phyloP scores from a whole-genome alignment of 1,140 invertebrate genomes.

The Drosophila ficusphila region DNA sequence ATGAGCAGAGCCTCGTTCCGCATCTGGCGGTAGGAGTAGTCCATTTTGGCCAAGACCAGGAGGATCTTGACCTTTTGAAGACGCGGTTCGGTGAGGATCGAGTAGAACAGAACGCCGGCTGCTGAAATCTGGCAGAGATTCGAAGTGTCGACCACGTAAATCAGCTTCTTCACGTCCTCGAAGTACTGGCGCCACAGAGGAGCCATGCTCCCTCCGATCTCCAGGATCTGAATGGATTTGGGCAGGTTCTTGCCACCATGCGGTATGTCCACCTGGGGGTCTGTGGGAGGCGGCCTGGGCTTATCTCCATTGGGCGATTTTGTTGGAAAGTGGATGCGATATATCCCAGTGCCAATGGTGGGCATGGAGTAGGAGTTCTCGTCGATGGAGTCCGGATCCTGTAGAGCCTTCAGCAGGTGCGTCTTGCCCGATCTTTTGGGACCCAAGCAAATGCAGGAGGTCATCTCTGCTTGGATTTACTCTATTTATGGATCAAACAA shows the following conservation, averaged over 20 bases:
- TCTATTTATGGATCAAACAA: constrained; percentile 54
- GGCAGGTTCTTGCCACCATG: constrained; percentile 54
- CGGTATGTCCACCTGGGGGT: constrained; percentile 6
- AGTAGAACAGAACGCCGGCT: constrained; percentile 90
- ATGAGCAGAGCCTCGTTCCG: constrained; percentile 92
- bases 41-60: constrained; percentile 91
- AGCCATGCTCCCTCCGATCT: constrained; percentile 92
- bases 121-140: constrained; percentile 92
- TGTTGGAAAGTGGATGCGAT: constrained; percentile 86
- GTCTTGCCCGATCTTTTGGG: constrained; percentile 92
- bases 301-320: constrained; percentile 80
- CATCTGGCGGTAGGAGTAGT: constrained; percentile 92
- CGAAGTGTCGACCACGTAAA: constrained; percentile 91
- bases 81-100: constrained; percentile 89
- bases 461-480: constrained; percentile 24
- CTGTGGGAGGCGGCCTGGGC: constrained; percentile 59
- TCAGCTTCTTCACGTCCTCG: constrained; percentile 87
- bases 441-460: constrained; percentile 89
- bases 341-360: constrained; percentile 91
- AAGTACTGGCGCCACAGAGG: constrained; percentile 90
- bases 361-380: constrained; percentile 90
- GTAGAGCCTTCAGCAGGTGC: constrained; percentile 89
- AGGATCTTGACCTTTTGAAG: constrained; percentile 88
- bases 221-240: constrained; percentile 85
- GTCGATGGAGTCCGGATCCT: constrained; percentile 88